phyloP scores from a whole-genome alignment of 2,797 vertebrate genomes.

The Rhyacichthys aspro region DNA sequence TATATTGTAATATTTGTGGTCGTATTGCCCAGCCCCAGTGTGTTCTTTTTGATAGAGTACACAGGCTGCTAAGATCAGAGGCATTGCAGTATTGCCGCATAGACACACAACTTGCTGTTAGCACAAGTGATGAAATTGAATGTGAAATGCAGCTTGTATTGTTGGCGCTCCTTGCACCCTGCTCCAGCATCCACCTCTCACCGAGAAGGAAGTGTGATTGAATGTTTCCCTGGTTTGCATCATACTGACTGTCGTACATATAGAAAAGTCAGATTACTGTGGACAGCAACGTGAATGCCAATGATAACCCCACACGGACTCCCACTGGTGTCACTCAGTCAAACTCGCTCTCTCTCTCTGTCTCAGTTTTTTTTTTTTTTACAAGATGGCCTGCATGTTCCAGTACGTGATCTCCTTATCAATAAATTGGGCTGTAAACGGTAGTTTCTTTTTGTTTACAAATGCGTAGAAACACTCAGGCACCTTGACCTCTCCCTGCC shows the following conservation, averaged over 20 bases:
- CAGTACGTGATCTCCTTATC: conserved; percentile 61
- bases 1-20: conserved; percentile 67
- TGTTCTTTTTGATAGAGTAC: conserved; percentile 68
- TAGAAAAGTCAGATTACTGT: conserved; percentile 65
- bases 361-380: not conserved
- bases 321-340: conserved; percentile 59
- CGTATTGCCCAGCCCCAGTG: conserved; percentile 53
- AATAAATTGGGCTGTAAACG: conserved; percentile 62
- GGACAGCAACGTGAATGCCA: conserved; percentile 58
- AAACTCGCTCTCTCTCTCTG: conserved; percentile 13
- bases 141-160: conserved; percentile 69
- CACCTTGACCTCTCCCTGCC: conserved; percentile 71
- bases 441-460: conserved; percentile 67
- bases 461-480: conserved; percentile 61
- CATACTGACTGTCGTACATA: conserved; percentile 70
- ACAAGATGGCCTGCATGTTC: conserved; percentile 30
- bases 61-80: conserved; percentile 67
- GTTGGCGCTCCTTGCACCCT: conserved; percentile 57
- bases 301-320: conserved; percentile 57
- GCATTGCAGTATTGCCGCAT: conserved; percentile 49
- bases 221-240: conserved; percentile 82
- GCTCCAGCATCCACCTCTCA: conserved; percentile 66
- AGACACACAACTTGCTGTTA: conserved; percentile 59
- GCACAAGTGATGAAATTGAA: conserved; percentile 70
- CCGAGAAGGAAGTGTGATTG: conserved; percentile 68